Conservation (phyloP, 2,113 vertebrate species). For the Amphilophus citrinellus region DNA sequence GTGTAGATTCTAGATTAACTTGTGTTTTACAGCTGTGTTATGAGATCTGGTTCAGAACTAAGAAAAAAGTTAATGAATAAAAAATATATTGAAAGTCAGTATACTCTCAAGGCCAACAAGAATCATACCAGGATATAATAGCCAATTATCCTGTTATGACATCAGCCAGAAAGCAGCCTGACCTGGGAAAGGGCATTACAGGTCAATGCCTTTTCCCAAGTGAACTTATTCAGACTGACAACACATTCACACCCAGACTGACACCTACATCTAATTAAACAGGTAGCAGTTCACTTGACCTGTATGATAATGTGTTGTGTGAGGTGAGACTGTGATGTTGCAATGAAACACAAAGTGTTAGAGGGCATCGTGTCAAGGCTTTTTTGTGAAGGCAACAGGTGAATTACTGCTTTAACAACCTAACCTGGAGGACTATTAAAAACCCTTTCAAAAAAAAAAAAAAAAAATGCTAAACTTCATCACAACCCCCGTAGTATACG, state of each 20-base stretch:
- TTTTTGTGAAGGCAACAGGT: background rate
- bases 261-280: constrained; percentile 21
- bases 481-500: background rate
- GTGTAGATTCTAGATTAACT: too few species aligned
- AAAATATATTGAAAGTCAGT: background rate
- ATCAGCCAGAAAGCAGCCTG: background rate
- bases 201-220: background rate
- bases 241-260: background rate
- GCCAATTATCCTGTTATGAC: background rate
- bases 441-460: background rate
- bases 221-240: constrained; percentile 6
- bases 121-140: background rate
- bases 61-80: background rate
- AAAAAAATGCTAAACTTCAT: background rate
- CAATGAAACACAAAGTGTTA: background rate
- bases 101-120: background rate
- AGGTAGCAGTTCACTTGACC: background rate
- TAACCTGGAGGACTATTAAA: background rate
- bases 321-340: background rate
- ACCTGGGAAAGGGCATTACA: too few species aligned
- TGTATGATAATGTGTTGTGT: background rate
- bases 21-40: background rate
- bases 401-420: background rate
- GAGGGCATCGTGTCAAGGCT: too few species aligned
- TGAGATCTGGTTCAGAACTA: background rate